Conservation (phyloP, 2,888 invertebrate species). For the Mystacides longicornis region DNA sequence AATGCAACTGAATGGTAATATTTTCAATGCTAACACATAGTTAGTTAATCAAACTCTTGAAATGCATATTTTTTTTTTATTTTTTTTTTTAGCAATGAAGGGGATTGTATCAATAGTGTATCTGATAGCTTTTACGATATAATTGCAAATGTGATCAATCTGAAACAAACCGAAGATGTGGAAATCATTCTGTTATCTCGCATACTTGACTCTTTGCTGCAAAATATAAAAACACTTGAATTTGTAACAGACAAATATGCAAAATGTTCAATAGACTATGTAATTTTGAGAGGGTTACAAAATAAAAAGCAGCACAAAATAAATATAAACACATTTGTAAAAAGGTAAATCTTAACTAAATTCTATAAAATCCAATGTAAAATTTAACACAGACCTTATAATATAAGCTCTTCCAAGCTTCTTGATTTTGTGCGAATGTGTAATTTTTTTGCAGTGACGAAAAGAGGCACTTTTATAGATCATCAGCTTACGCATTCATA, state of each 20-base stretch:
- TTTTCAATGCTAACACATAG: no score
- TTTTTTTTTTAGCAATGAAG: no score
- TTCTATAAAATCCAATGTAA: no score
- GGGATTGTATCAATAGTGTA: slow-evolving; percentile 2
- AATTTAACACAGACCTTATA: no score
- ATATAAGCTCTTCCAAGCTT: no score
- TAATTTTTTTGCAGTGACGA: background rate
- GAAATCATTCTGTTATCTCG: background rate
- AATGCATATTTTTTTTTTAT: no score
- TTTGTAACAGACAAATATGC: background rate
- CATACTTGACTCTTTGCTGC: background rate
- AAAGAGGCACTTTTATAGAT: background rate
- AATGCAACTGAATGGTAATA: no score
- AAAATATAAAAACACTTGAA: background rate
- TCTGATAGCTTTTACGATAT: background rate
- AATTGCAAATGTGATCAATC: background rate
- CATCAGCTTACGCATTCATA: background rate
- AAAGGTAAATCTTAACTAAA: no score
- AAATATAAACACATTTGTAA: background rate
- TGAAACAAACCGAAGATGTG: background rate
- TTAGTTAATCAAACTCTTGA: no score
- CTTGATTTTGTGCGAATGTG: background rate
- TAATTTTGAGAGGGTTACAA: background rate
- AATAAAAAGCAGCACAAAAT: background rate
- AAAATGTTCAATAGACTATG: background rate